These are phyloP conservation scores for Helostoma temminkii DNA, from an alignment of 2,797 vertebrate species.

Conservation along the genomic window DNA sequence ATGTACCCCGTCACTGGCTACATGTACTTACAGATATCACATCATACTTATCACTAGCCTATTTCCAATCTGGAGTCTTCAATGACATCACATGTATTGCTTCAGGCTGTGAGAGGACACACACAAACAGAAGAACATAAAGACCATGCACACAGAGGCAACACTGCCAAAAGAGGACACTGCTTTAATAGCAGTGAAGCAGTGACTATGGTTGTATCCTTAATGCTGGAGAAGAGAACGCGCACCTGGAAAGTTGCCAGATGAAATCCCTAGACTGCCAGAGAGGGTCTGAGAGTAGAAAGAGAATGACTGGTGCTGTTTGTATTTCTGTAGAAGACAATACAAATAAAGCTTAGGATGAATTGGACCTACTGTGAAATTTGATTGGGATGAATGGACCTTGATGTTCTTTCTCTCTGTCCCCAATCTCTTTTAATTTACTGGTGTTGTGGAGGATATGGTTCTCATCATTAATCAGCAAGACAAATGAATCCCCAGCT, in stretches of 20 bases:
- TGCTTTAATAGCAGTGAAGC: slow-evolving; percentile 30
- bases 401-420: slow-evolving; percentile 81
- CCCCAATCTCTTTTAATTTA: slow-evolving; percentile 84
- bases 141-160: neutral
- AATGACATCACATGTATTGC: neutral
- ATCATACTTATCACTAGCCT: neutral
- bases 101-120: neutral
- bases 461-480: slow-evolving; percentile 85
- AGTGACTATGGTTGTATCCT: slow-evolving; percentile 33
- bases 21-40: neutral
- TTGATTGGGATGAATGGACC: slow-evolving; percentile 84
- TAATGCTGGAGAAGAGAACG: slow-evolving; percentile 54
- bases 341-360: slow-evolving; percentile 73
- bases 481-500: slow-evolving; percentile 82
- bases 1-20: neutral
- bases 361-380: slow-evolving; percentile 73
- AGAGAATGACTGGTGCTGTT: slow-evolving; percentile 57
- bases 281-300: slow-evolving; percentile 50
- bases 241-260: slow-evolving; percentile 53
- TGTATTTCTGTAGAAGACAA: slow-evolving; percentile 69
- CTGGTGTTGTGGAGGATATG: slow-evolving; percentile 82
- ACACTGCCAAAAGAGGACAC: slow-evolving; percentile 10
- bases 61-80: neutral
- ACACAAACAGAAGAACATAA: neutral
- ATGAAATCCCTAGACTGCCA: slow-evolving; percentile 57